These are phyloP conservation scores for Parambassis ranga DNA, from an alignment of 2,797 vertebrate genomes.

Conservation along the genomic window DNA sequence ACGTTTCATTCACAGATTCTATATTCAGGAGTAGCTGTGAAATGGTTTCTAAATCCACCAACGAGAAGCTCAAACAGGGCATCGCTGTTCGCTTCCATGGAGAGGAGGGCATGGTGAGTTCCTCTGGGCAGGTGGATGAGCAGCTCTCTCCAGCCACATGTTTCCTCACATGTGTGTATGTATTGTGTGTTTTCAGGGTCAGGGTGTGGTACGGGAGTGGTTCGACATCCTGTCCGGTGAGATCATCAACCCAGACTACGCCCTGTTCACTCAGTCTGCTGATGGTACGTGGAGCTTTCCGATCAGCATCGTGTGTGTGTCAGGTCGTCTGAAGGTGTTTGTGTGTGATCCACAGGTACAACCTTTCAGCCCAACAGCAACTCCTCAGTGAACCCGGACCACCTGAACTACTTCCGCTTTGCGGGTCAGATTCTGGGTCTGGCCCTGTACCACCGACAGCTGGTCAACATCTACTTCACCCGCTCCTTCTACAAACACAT, in stretches of 20 bases:
- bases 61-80: conserved; percentile 96
- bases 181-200: conserved; percentile 81
- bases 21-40: conserved; percentile 99
- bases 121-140: too few relatives aligned
- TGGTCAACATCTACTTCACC: conserved; percentile 99
- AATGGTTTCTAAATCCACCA: conserved; percentile 96
- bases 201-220: conserved; percentile 98
- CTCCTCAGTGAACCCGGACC: conserved; percentile 98
- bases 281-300: conserved; percentile 90
- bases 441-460: conserved; percentile 93
- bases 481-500: conserved; percentile 99
- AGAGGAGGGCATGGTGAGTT: conserved; percentile 97
- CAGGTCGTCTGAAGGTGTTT: neutral
- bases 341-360: conserved; percentile 81
- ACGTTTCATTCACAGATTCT: conserved; percentile 84
- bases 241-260: conserved; percentile 98
- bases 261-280: conserved; percentile 96
- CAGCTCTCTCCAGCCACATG: neutral
- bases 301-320: neutral
- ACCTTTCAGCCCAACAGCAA: conserved; percentile 99
- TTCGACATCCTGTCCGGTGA: conserved; percentile 98
- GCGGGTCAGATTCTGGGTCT: conserved; percentile 97
- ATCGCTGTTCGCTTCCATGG: conserved; percentile 98
- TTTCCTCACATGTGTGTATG: neutral
- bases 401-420: conserved; percentile 96